Evolutionary conservation across 2,113 vertebrate genomes (phyloP), one percentile per base, ranked within the genome.

Genomic region (Dolichotis patagonum): DNA sequence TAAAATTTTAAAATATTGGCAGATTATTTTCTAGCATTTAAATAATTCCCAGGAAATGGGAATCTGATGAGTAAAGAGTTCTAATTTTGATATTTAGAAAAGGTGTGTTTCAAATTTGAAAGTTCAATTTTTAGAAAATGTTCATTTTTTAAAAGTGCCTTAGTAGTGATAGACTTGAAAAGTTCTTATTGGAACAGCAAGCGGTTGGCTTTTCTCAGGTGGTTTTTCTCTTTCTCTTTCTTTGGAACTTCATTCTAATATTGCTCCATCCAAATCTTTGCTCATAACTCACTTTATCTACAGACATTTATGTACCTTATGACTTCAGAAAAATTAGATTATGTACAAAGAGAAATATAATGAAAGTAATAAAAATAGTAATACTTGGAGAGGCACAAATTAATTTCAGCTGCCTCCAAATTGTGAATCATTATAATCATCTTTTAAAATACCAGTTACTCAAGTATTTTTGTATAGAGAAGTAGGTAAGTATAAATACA

Each of bases 191-290:
- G 43, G 28, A 91, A 90, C 43, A 81, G 69, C 89, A 94, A 92
- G 85, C 65, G 16, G 78, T 88, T 94, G 41, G 83, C 58, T 97
- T 94, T 96, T 65, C 75, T 96, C 71, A 82, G 75, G 52, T 88
- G 35, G 3, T 82, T 94, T 95, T 35, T 88, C 30, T 73, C 26
- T 54, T 94, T 88, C 81, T 95, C 62, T 71, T 88, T 93, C 69
- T 73, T 26, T 95, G 89, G 30, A 90, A 86, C 19, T n/a, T 28
- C 73, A 24, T 35, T 1, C 5, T 7, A 88, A 75, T 32, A 7
- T 75, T 73, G 28, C 7, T 54, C 14, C 38, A n/a, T 89, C 19
- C 30, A 58, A 89, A 86, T 85, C 90, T 81, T 81, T 90, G 62
- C 16, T 94, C n/a, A n/a, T 95, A 95, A 97, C 54, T 90, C 41